Conservation (phyloP, 1,140 invertebrate species). For the Listronotus oregonensis region DNA sequence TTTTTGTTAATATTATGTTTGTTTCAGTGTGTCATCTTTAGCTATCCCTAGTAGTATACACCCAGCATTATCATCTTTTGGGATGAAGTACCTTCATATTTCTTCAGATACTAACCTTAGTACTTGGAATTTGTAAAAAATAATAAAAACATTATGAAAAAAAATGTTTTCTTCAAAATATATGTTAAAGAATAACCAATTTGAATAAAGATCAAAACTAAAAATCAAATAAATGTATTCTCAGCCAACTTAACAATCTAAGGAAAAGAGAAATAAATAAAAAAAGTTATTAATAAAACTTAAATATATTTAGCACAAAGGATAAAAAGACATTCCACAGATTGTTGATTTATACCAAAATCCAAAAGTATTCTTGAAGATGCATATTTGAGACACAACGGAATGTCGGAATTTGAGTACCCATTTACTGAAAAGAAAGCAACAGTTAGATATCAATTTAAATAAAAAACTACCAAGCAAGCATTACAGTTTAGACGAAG, state of each 20-base stretch:
- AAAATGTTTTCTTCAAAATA: too few species aligned
- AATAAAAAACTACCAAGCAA: too few species aligned
- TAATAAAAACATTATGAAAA: too few species aligned
- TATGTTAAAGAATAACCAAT: too few species aligned
- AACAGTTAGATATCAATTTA: constrained; percentile 7
- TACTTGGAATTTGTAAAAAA: too few species aligned
- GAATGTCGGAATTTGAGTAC: constrained; percentile 7
- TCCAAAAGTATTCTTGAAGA: not conserved
- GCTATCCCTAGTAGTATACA: constrained; percentile 38
- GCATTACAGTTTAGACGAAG: too few species aligned
- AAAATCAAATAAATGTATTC: too few species aligned
- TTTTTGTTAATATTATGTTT: not conserved
- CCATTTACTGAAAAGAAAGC: constrained; percentile 23
- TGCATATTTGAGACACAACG: constrained; percentile 19
- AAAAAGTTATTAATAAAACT: constrained; percentile 22
- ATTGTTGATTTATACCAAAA: constrained; percentile 15
- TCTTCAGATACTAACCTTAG: too few species aligned
- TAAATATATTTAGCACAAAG: constrained; percentile 25
- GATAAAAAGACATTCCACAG: constrained; percentile 1
- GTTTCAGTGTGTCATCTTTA: constrained; percentile 51
- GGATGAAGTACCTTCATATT: too few species aligned
- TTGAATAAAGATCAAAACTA: not conserved
- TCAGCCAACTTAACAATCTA: too few species aligned
- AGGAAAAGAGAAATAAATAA: too few species aligned
- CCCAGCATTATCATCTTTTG: too few species aligned